Evolutionary conservation across 37 sponge, comb jelly and placozoan species (phyloP), one percentile per base, ranked within the genome.

Genomic region (Lycopodina hypogea): DNA sequence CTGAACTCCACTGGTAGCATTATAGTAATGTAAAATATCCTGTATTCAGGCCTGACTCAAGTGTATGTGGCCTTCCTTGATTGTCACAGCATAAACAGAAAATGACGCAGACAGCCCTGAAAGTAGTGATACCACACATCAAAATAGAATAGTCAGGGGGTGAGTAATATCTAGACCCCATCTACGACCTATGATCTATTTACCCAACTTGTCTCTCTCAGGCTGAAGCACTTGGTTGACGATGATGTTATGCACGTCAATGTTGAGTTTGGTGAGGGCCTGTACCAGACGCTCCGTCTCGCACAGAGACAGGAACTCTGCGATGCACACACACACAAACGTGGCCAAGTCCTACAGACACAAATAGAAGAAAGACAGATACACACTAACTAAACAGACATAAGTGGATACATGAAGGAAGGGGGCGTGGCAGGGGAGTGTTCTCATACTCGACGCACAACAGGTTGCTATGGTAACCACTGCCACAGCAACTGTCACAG

Each of bases 221-320:
- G 99, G 99, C 3, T 36, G 61, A 22, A 98, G 72, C 21, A 98
- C 78, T 77, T 98, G 99, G 71, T 98, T 98, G 19, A 98, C 94
- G 7, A 98, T 84, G 75, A 98, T 81, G 72, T 98, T 93, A 70
- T 91, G 94, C 0, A 96, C 97, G 62, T 95, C 96, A 86, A 98
- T 98, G 30, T 89, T 85, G 38, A 92, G 72, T 21, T 88, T 90
- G 23, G 94, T 85, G 1, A 98, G 89, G 26, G 93, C 96, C 78
- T 98, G 99, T 3, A 98, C 88, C 36, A 98, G 90, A 48, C 99
- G 61, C 84, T 98, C 99, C 0, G 99, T 98, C 75, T 98, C 99
- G 65, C 90, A 98, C 39, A 98, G 76, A 3, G 99, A 98, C n/a
- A 98, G 83, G 52, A 98, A 95, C 75, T 98, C 99, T 2, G 99